A percentile compares a stretch with the other conserved stretches of the same genome.
These are phyloP conservation scores for Temnothorax unifasciatus DNA, from an alignment of 2,888 invertebrate genomes.

Conservation along the genomic window DNA sequence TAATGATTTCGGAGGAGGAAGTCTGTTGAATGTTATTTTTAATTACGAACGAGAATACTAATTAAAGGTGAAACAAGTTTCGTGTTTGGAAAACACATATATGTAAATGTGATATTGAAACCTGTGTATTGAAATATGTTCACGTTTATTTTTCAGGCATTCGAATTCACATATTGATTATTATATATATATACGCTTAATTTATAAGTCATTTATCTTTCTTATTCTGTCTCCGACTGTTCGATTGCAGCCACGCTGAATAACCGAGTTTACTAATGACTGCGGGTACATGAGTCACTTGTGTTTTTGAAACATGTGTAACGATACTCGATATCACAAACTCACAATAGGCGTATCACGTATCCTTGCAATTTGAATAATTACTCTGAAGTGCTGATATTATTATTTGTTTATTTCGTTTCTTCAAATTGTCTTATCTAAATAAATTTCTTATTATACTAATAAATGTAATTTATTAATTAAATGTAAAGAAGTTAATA, in stretches of 20 bases:
- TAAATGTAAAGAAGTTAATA: background rate
- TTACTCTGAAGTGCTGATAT: background rate
- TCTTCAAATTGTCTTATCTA: background rate
- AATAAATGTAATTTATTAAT: background rate
- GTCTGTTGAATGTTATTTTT: background rate
- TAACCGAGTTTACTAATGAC: background rate
- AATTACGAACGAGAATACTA: background rate
- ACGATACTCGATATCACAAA: slow-evolving; percentile 1
- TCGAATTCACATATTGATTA: background rate
- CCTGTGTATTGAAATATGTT: background rate
- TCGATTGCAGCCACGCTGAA: background rate
- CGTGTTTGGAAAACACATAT: background rate
- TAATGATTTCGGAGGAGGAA: background rate
- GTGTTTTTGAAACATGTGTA: slow-evolving; percentile 22
- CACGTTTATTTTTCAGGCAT: background rate
- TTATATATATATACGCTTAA: background rate
- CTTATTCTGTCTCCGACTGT: background rate
- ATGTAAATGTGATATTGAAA: background rate
- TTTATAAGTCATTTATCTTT: background rate
- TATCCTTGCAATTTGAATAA: background rate
- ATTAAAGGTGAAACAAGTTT: slow-evolving; percentile 11
- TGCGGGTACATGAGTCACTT: slow-evolving; percentile 31
- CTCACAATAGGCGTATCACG: background rate
- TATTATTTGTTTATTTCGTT: background rate
- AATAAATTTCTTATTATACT: background rate